Percentiles rank a stretch among this genome's conserved stretches.
Conservation (phyloP, 2,113 vertebrate species). For the Malaclemys terrapin region DNA sequence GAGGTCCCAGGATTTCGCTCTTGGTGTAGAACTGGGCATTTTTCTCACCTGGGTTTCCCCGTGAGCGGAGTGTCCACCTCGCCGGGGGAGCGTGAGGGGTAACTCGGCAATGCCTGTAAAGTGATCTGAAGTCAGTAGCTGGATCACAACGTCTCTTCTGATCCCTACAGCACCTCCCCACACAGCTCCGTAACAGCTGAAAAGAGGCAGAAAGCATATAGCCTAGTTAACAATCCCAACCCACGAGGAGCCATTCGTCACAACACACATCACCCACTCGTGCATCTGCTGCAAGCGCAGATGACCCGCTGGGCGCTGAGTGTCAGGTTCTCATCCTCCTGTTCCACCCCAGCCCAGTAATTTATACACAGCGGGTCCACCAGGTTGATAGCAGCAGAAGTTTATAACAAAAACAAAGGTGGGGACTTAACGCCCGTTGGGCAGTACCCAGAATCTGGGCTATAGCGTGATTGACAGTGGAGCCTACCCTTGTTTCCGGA, state of each 20-base stretch:
- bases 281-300: not conserved
- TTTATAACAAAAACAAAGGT: not conserved
- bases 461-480: not conserved
- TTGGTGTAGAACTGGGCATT: not conserved
- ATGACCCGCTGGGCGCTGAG: not conserved
- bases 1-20: not conserved
- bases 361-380: not conserved
- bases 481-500: not conserved
- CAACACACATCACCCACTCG: not conserved
- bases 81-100: not conserved
- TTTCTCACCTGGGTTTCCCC: not conserved
- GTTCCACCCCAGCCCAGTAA: not conserved
- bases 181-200: not conserved
- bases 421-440: not conserved
- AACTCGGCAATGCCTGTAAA: not conserved
- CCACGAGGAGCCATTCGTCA: not conserved
- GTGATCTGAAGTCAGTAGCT: not conserved
- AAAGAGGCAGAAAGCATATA: not conserved
- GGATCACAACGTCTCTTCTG: not conserved
- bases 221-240: not conserved
- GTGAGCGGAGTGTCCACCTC: not conserved
- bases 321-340: not conserved
- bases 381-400: not conserved
- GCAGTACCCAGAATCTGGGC: not conserved
- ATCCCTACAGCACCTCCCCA: not conserved